Evolutionary conservation across 1,140 invertebrate genomes (phyloP).

Genomic region (Araneus ventricosus): DNA sequence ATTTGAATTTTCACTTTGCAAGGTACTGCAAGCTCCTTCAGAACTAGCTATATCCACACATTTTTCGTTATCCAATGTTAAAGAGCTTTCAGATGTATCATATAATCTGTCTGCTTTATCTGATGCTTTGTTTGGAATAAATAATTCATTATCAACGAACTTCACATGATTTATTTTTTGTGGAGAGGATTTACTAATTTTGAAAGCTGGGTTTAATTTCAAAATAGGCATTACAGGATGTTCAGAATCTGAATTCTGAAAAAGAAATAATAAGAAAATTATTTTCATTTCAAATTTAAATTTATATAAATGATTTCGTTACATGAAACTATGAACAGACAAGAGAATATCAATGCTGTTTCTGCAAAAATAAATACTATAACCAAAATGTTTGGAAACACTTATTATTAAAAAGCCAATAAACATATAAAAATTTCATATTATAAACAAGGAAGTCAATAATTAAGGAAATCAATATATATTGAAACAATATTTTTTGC

Average conservation of each 20-base stretch:
- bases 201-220: neutral
- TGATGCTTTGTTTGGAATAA: neutral
- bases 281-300: too few relatives aligned
- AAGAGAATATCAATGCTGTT: too few relatives aligned
- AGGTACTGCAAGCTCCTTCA: too few relatives aligned
- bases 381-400: too few relatives aligned
- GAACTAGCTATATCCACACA: neutral
- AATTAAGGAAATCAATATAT: too few relatives aligned
- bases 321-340: too few relatives aligned
- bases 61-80: neutral
- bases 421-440: too few relatives aligned
- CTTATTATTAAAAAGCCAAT: too few relatives aligned
- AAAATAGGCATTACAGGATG: neutral
- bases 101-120: neutral
- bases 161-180: slow-evolving; percentile 9
- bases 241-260: neutral
- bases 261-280: neutral
- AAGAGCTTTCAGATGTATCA: neutral
- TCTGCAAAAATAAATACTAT: too few relatives aligned
- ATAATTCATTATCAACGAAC: neutral
- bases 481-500: too few relatives aligned
- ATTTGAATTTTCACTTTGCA: neutral
- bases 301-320: too few relatives aligned
- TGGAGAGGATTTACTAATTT: neutral
- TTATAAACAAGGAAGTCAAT: too few relatives aligned